Percentiles rank a stretch among this genome's conserved stretches.
These are phyloP conservation scores for Illadopsis cleaveri DNA, from an alignment of 2,113 vertebrate species.

Conservation along the genomic window DNA sequence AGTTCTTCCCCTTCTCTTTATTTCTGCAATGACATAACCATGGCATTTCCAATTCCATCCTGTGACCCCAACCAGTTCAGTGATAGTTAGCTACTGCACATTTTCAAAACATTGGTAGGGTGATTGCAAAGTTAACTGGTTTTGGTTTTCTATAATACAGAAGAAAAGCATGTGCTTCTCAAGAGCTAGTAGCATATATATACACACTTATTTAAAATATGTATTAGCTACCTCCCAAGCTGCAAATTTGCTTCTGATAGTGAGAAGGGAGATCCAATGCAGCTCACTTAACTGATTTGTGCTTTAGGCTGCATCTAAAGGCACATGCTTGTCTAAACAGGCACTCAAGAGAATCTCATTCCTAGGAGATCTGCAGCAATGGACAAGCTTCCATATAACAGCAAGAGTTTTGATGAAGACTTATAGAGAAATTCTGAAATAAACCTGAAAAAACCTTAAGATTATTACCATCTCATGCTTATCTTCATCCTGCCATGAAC, in stretches of 20 bases:
- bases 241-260: not conserved
- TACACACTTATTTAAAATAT: not conserved
- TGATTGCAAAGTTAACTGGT: not conserved
- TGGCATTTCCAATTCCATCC: not conserved
- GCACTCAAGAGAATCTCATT: not conserved
- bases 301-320: not conserved
- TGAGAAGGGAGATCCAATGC: not conserved
- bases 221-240: not conserved
- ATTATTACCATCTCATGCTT: not conserved
- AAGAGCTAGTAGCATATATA: not conserved
- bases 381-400: not conserved
- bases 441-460: not conserved
- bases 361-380: not conserved
- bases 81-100: not conserved
- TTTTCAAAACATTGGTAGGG: not conserved
- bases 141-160: not conserved
- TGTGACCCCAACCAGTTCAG: accelerated
- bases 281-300: not conserved
- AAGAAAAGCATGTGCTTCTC: not conserved
- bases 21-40: not conserved
- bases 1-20: not conserved
- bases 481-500: not conserved
- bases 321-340: not conserved
- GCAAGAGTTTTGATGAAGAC: not conserved
- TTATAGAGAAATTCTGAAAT: not conserved